Base-by-base conservation (phyloP, 2,888 invertebrate genomes). In the Hermaeophaga mercurialis region DNA sequence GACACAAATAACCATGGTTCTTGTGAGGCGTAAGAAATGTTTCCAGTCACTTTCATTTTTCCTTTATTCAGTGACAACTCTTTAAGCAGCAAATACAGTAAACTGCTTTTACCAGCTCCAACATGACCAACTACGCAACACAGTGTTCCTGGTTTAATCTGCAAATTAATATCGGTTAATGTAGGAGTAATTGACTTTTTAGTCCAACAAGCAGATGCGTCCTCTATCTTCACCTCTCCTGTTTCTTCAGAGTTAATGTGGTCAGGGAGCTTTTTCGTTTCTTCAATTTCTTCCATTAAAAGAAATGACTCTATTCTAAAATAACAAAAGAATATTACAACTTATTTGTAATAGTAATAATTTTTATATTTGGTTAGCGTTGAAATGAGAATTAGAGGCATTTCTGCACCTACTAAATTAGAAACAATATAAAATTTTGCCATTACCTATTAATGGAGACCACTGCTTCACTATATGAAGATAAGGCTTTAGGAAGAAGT, bases 1-100 rank as follows among this genome's bases (percentile, higher is more conserved):
- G 85, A 85, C 0, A 85, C 82, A 66, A 88, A 88, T 1, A 88
- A 76, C 93, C 93, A 94, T 0, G 93, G 86, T 66, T 91, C 89
- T 78, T 92, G 91, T 46, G 89, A 85, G 1, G 89, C 87, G 72
- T 90, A 94, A 0, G 86, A 80, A 9, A 87, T 67, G 1, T 75
- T 77, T 7, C 91, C 91, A 1, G 80, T 80, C 9, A 89, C 74
- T 1, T 80, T 73, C 34, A 91, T 68, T 0, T 79, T 80, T 0
- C 93, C 92, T 12, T 78, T 75, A 1, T 78, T 75, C 6, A 85
- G 77, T 0, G 84, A 82, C 17, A 92, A 74, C 76, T 94, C 93
- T 14, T 86, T 85, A 54, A 93, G 78, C 12, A 93, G 79, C 59
- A 89, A 77, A 73, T 88, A 86, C 19, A 89, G 76, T 4, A 89